Conservation (phyloP, 2,888 invertebrate species). For the Zaprionus obscuricornis region DNA sequence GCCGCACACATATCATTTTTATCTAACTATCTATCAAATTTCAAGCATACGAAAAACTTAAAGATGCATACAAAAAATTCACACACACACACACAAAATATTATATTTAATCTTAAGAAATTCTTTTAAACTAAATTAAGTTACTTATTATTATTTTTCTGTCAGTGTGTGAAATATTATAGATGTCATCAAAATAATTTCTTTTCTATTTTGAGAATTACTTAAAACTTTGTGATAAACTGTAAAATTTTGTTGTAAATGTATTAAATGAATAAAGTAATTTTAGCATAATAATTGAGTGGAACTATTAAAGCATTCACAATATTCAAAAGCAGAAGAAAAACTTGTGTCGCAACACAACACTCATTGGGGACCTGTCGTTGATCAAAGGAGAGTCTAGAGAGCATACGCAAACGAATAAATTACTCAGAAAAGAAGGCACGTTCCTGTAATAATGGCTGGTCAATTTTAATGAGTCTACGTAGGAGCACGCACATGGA, state of each 20-base stretch:
- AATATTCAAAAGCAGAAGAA: background rate
- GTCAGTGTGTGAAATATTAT: too few relatives aligned
- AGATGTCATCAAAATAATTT: too few relatives aligned
- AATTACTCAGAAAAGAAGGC: constrained; percentile 65
- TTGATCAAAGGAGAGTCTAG: constrained; percentile 40
- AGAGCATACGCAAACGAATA: constrained; percentile 45
- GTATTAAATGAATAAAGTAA: constrained; percentile 60
- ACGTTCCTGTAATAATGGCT: constrained; percentile 74
- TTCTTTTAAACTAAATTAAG: too few relatives aligned
- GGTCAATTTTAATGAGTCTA: constrained; percentile 78
- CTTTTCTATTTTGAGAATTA: too few relatives aligned
- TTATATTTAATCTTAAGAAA: too few relatives aligned
- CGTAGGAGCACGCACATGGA: constrained; percentile 56
- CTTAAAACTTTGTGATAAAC: too few relatives aligned
- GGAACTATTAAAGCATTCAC: constrained; percentile 40
- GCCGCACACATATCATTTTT: constrained; percentile 18
- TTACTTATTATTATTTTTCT: too few relatives aligned
- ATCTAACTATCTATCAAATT: too few relatives aligned
- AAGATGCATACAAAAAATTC: too few relatives aligned
- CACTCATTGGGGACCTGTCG: too few relatives aligned
- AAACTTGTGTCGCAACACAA: too few relatives aligned
- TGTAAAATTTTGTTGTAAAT: constrained; percentile 51
- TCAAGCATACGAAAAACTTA: too few relatives aligned
- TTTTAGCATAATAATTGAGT: constrained; percentile 38
- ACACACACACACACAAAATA: constrained; percentile 1